A percentile compares a stretch with the other conserved stretches of the same genome.
phyloP scores from a whole-genome alignment of 2,888 invertebrate genomes.

The Idaea aversata region DNA sequence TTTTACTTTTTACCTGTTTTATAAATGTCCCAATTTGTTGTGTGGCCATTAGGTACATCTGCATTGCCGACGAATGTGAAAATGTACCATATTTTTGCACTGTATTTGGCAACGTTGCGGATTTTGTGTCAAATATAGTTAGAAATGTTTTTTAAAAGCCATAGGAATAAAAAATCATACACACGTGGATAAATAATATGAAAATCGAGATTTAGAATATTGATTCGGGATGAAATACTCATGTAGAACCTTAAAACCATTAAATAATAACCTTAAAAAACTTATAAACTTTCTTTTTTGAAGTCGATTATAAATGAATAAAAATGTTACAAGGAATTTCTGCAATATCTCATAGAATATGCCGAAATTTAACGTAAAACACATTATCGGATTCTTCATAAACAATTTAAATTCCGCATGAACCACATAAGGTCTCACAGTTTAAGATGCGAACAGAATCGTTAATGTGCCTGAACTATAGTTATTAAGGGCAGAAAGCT shows the following conservation, averaged over 20 bases:
- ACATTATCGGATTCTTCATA: conserved; percentile 33
- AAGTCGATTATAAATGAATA: neutral
- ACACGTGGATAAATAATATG: too few species aligned
- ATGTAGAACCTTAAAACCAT: too few species aligned
- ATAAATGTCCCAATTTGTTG: conserved; percentile 40
- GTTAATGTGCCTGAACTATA: conserved; percentile 36
- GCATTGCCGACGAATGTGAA: conserved; percentile 63
- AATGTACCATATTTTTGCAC: conserved; percentile 59
- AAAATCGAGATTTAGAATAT: too few species aligned
- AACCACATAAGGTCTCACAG: conserved; percentile 38
- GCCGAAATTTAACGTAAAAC: conserved; percentile 10
- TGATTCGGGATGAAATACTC: too few species aligned
- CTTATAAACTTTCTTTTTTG: too few species aligned
- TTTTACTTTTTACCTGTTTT: too few species aligned
- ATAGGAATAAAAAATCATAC: too few species aligned
- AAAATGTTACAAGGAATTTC: neutral
- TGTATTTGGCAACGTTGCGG: conserved; percentile 13
- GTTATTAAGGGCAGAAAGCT: conserved; percentile 34
- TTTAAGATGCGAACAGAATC: conserved; percentile 39
- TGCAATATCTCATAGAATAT: neutral
- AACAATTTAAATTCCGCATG: conserved; percentile 34
- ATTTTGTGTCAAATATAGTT: too few species aligned
- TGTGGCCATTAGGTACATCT: conserved; percentile 68
- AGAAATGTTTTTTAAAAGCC: too few species aligned
- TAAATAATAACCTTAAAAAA: too few species aligned